These are phyloP conservation scores for Rana temporaria DNA, from an alignment of 2,113 vertebrate species.

Conservation along the genomic window DNA sequence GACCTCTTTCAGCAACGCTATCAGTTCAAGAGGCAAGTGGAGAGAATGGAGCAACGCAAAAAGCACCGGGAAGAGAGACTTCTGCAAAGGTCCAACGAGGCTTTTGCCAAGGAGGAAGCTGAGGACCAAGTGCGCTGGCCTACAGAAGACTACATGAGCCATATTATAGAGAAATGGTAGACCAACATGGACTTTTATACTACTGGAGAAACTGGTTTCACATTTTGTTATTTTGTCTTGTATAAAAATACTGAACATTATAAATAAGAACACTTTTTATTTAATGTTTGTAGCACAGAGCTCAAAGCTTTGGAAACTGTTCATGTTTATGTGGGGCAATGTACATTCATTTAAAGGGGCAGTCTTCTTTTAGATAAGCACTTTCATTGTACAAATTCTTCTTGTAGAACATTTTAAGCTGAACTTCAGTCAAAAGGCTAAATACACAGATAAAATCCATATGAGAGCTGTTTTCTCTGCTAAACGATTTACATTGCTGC, in stretches of 20 bases:
- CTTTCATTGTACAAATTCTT: no score
- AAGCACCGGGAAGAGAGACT: conserved; percentile 84
- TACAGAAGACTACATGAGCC: conserved; percentile 99
- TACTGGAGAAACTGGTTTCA: conserved; percentile 46
- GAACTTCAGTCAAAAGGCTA: no score
- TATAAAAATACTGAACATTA: conserved; percentile 28
- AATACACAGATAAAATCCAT: no score
- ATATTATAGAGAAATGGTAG: conserved; percentile 99
- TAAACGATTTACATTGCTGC: no score
- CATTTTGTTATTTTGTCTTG: conserved; percentile 50
- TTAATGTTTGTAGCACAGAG: conserved; percentile 43
- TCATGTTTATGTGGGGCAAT: conserved; percentile 2
- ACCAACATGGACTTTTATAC: conserved; percentile 71
- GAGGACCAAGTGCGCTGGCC: conserved; percentile 86
- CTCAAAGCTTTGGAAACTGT: conserved; percentile 15
- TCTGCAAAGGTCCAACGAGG: conserved; percentile 80
- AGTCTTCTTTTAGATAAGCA: no score
- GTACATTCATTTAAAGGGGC: neutral
- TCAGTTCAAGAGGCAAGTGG: conserved; percentile 93
- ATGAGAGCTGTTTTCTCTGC: no score
- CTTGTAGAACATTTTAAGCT: no score
- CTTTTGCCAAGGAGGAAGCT: conserved; percentile 74
- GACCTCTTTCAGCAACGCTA: conserved; percentile 99
- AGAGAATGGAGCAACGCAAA: conserved; percentile 90
- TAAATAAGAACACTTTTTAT: conserved; percentile 44